Base-by-base conservation (phyloP, 2,797 vertebrate species). In the Manis pentadactyla region DNA sequence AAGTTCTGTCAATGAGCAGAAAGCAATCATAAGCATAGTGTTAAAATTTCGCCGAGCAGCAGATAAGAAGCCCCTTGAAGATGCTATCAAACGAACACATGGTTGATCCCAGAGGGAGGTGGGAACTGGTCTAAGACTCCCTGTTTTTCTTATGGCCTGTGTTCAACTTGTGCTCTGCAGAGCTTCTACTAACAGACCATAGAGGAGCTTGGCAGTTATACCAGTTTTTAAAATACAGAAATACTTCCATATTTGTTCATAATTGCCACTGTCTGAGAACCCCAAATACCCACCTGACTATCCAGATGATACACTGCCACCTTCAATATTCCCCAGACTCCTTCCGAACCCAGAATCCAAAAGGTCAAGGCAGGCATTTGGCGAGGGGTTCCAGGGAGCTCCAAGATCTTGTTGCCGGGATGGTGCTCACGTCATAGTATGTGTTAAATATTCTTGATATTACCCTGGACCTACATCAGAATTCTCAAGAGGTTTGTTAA, bases 1-100 rank as follows among this genome's bases (percentile, higher is more conserved):
- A 88, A 82, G 78, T 96, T 88, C 82, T 55, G 57, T 95, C 85
- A 93, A 0, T 73, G 75, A 55, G 21, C 73, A 81, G 63, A 59
- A 73, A 96, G 71, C 68, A 39, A 51, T n/a, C 93, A 68, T 63
- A 59, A 94, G 34, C 90, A 39, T 46, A 51, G 31, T 87, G 93
- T 90, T 75, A 93, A 88, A 37, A 39, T 53, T 84, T 23, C 90
- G 12, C 2, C 5, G 17, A 92, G 88, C 23, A 66, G 68, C 69
- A 87, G 53, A 85, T 18, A 25, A 63, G 53, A 46, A 15, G 84
- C 19, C 39, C 25, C 46, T 94, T 25, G n/a, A 31, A 66, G 68
- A 29, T 57, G 55, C 23, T 17, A 69, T 12, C 82, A 77, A 87
- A 23, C 57, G 34, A 81, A 87, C 29, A n/a, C 85, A 23, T 4